Conservation (phyloP, 2,113 vertebrate species). For the Ellobius talpinus region DNA sequence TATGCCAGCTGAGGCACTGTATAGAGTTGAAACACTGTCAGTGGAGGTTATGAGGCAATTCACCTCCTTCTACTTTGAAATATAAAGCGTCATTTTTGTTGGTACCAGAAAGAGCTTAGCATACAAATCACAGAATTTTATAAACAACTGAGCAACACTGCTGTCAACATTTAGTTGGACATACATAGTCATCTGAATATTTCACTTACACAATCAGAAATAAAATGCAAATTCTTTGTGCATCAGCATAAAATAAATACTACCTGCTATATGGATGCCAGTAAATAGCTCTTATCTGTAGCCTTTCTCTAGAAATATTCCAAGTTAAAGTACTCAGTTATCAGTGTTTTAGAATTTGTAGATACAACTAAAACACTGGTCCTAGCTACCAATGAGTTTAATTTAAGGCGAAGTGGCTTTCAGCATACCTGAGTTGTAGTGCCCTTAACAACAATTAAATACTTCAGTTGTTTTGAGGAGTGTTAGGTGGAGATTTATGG, state of each 20-base stretch:
- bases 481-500: slow-evolving; percentile 79
- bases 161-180: not conserved
- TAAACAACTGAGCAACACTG: not conserved
- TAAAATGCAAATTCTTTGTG: slow-evolving; percentile 43
- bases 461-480: slow-evolving; percentile 82
- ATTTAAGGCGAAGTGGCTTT: slow-evolving; percentile 69
- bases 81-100: not conserved
- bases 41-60: not conserved
- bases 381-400: slow-evolving; percentile 38
- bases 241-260: not conserved
- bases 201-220: slow-evolving; percentile 50
- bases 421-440: slow-evolving; percentile 69
- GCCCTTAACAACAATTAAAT: slow-evolving; percentile 80
- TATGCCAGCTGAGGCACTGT: not conserved
- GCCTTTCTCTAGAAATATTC: slow-evolving; percentile 49
- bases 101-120: not conserved
- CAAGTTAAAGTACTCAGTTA: slow-evolving; percentile 6
- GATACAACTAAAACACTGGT: not conserved
- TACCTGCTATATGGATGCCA: slow-evolving; percentile 10
- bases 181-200: slow-evolving; percentile 33
- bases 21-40: not conserved
- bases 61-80: slow-evolving; percentile 1
- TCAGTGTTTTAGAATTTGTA: not conserved
- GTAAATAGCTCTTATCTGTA: not conserved
- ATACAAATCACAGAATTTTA: not conserved